Evolutionary conservation across 2,113 vertebrate genomes (phyloP), one percentile per base, ranked within the genome.

Genomic region (Rhadina sibilatrix): DNA sequence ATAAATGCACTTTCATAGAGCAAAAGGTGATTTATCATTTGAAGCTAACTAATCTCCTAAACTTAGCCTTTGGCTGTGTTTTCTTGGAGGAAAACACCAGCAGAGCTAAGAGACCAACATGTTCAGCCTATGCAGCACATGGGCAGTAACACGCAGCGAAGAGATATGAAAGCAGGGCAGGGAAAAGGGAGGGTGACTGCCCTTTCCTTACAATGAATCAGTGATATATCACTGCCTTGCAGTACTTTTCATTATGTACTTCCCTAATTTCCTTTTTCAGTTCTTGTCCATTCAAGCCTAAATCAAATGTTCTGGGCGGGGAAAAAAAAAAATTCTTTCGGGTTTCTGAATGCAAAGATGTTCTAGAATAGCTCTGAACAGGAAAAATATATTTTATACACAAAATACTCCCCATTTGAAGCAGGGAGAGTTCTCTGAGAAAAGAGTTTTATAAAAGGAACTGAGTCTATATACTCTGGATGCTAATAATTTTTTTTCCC

Each of bases 381-480:
- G 17, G 10, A 94, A 83, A 20, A 47, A 27, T 44, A 28, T 11
- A 14, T 69, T 91, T 94, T 83, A 72, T 90, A 69, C 64, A 65
- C 57, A 94, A 97, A 93, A 77, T 91, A 92, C 38, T 93, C 96
- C 38, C 92, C 23, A 84, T 68, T 81, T 87, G 54, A 94, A 90
- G 40, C 14, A 21, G 16, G 42, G 18, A 42, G 25, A 40, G 40
- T 82, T 77, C 19, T 76, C 80, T 44, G 37, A 82, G 69, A 75
- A 72, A 79, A 74, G 6, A 53, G 52, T 77, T 68, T n/a, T 64
- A 25, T 72, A 60, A 72, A 76, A 80, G 50, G 50, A 80, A 90
- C 25, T 38, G 37, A 28, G 47, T 35, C 44, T 40, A 3, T 17
- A 46, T 61, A 23, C 7, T 46, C 42, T 46, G 40, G 33, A 47